Conservation (phyloP, 1,140 invertebrate species). For the Drosophila pachea region DNA sequence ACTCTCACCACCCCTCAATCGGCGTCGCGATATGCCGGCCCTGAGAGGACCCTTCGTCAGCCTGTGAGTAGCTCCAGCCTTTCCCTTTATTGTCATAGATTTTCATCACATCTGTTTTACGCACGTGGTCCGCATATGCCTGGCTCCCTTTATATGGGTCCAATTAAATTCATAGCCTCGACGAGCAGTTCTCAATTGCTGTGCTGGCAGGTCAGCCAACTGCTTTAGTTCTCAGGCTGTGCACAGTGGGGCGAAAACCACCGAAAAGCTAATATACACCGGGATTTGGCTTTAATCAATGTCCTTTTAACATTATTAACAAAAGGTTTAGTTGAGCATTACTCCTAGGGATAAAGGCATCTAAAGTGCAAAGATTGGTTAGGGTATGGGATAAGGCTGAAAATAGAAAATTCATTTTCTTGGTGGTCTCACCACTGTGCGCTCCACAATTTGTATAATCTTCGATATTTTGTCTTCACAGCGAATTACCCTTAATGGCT, state of each 20-base stretch:
- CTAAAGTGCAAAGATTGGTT: too few species aligned
- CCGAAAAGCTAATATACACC: not conserved
- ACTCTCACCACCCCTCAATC: conserved; percentile 79
- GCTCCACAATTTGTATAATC: not conserved
- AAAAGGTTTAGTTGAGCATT: too few species aligned
- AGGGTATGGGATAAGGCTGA: too few species aligned
- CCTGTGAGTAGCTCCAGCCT: conserved; percentile 78
- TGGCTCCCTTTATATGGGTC: conserved; percentile 13
- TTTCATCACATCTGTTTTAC: conserved; percentile 15
- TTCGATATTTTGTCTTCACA: conserved; percentile 18
- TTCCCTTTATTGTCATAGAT: not conserved
- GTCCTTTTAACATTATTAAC: not conserved
- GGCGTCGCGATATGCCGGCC: conserved; percentile 79
- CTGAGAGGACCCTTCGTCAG: conserved; percentile 79
- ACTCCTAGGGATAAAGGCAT: too few species aligned
- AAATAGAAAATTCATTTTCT: not conserved
- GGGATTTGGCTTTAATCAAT: too few species aligned
- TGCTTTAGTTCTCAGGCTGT: conserved; percentile 41
- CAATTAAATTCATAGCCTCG: conserved; percentile 38
- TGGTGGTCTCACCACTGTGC: conserved; percentile 8
- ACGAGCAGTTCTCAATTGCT: conserved; percentile 31
- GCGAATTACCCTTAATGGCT: conserved; percentile 7
- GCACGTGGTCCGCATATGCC: conserved; percentile 10
- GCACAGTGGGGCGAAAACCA: conserved; percentile 22
- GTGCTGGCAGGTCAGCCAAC: conserved; percentile 36